Conservation (phyloP, 2,888 invertebrate species). For the Aleiodes leptofemur region DNA sequence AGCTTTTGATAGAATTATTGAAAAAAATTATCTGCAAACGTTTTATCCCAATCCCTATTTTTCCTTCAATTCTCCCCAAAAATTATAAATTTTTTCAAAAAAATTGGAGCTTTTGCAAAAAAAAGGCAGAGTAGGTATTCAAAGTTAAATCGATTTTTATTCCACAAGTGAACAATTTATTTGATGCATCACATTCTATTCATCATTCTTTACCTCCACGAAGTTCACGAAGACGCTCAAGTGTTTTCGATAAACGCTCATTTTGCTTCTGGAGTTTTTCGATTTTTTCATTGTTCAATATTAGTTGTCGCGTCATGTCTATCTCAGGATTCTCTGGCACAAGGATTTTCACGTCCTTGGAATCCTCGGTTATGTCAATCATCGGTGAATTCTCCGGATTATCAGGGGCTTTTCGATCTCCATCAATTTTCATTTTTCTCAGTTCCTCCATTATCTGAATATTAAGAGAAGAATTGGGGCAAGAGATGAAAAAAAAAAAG, state of each 20-base stretch:
- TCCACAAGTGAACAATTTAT: not conserved
- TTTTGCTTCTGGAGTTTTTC: conserved; percentile 58
- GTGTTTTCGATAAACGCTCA: conserved; percentile 55
- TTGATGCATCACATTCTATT: not conserved
- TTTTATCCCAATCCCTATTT: too few relatives aligned
- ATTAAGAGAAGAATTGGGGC: not conserved
- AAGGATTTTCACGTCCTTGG: conserved; percentile 32
- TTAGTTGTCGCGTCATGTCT: conserved; percentile 60
- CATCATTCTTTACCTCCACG: conserved; percentile 23
- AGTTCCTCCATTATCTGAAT: not conserved
- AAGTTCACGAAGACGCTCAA: conserved; percentile 46
- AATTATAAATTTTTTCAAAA: too few relatives aligned
- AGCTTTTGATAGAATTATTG: too few relatives aligned
- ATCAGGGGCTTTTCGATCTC: conserved; percentile 17
- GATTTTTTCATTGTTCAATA: conserved; percentile 59
- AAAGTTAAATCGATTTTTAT: not conserved
- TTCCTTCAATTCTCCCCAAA: too few relatives aligned
- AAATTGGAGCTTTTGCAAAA: too few relatives aligned
- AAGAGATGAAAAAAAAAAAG: not conserved
- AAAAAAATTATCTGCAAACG: too few relatives aligned
- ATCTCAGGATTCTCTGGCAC: conserved; percentile 56
- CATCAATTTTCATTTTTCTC: conserved; percentile 35
- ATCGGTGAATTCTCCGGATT: conserved; percentile 21
- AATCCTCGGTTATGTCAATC: conserved; percentile 31
- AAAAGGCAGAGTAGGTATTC: too few relatives aligned